Conservation (phyloP, 2,113 vertebrate species). For the Noctilio leporinus region DNA sequence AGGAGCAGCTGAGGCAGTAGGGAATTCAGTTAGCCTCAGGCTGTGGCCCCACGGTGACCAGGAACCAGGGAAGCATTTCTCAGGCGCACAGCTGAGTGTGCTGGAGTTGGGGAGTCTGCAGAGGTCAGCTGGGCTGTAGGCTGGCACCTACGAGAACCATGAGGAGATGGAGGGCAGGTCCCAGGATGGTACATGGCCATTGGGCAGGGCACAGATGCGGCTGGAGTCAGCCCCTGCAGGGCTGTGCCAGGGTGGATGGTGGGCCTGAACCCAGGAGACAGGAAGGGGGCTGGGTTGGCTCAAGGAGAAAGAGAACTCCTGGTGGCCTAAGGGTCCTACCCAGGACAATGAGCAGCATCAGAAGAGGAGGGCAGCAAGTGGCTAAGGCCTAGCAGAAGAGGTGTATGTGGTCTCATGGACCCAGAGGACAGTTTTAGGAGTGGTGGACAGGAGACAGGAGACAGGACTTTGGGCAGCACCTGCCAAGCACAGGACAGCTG, state of each 20-base stretch:
- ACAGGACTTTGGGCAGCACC: rapidly evolving
- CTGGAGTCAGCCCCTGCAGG: rapidly evolving
- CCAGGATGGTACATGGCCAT: not conserved
- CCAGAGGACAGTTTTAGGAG: not conserved
- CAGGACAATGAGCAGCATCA: not conserved
- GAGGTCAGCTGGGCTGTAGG: not conserved
- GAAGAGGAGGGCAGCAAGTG: rapidly evolving
- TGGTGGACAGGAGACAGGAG: rapidly evolving
- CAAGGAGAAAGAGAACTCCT: rapidly evolving
- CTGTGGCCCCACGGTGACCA: rapidly evolving
- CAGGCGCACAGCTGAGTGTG: rapidly evolving
- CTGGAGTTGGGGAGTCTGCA: rapidly evolving
- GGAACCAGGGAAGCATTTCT: too few species aligned
- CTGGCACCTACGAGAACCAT: rapidly evolving
- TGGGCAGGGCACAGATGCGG: too few species aligned
- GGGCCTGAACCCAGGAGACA: not conserved
- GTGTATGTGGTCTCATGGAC: not conserved
- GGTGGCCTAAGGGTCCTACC: not conserved
- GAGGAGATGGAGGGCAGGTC: not conserved
- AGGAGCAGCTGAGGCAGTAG: rapidly evolving
- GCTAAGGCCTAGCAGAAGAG: rapidly evolving
- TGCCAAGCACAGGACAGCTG: not conserved
- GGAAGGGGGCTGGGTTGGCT: rapidly evolving
- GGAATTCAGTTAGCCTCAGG: rapidly evolving
- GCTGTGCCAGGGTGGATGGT: rapidly evolving